Evolutionary conservation across 1,140 invertebrate genomes (phyloP).

Genomic region (Drosophila neocordata): DNA sequence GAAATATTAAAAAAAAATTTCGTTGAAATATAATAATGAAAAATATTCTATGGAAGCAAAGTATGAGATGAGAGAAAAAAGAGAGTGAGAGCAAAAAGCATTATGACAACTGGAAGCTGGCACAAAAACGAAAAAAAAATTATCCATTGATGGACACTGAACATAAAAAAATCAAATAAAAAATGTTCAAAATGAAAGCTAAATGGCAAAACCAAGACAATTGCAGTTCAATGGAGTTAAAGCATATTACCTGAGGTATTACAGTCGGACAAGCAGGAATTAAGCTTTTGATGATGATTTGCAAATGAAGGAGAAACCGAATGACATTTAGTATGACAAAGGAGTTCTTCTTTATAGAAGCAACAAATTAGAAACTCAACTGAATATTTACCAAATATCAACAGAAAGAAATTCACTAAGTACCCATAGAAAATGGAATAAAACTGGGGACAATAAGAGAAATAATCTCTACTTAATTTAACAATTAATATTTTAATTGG

Average conservation of each 20-base stretch:
- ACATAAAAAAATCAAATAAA: constrained; percentile 8
- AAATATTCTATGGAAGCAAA: constrained; percentile 29
- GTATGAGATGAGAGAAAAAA: not conserved
- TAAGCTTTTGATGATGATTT: constrained; percentile 4
- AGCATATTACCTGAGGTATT: constrained; percentile 37
- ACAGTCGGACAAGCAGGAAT: constrained; percentile 3
- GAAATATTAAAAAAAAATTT: constrained; percentile 33
- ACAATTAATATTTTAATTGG: no score
- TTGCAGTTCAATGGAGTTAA: constrained; percentile 16
- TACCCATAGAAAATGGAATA: no score
- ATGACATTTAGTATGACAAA: not conserved
- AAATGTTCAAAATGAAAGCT: not conserved
- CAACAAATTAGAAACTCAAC: no score
- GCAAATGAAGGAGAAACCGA: not conserved
- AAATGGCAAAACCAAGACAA: constrained; percentile 21
- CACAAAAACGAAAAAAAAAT: not conserved
- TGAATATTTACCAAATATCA: no score
- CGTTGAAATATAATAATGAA: constrained; percentile 55
- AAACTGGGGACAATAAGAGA: no score
- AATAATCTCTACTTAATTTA: no score
- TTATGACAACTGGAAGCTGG: constrained; percentile 12
- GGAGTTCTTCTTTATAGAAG: not conserved
- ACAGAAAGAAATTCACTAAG: no score
- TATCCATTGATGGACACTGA: constrained; percentile 16
- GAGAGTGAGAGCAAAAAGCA: not conserved